Percentiles rank a stretch among this genome's conserved stretches.
These are phyloP conservation scores for Anguilla pacifica DNA, from an alignment of 2,797 vertebrate species.

Conservation along the genomic window DNA sequence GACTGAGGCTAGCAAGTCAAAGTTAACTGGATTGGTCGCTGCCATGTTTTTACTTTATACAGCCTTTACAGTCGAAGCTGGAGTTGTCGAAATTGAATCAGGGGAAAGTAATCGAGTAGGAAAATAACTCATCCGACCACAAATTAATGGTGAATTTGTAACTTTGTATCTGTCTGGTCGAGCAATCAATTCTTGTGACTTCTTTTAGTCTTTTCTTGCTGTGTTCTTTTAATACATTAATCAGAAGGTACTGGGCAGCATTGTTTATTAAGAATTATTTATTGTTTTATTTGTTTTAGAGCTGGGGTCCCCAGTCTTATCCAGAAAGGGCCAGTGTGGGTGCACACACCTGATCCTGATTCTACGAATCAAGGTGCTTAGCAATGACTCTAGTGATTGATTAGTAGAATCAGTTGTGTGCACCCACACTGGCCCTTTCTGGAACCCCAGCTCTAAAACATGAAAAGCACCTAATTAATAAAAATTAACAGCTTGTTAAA, in stretches of 20 bases:
- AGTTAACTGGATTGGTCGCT: background rate
- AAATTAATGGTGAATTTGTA: background rate
- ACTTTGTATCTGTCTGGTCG: background rate
- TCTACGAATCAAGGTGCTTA: too few species aligned
- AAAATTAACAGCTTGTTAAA: too few species aligned
- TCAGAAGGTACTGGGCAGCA: background rate
- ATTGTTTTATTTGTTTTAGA: background rate
- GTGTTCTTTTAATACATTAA: background rate
- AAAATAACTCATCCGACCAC: background rate
- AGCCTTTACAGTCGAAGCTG: slow-evolving; percentile 14
- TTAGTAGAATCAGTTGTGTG: too few species aligned
- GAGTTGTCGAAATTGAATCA: background rate
- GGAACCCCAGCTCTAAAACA: too few species aligned
- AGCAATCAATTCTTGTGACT: background rate
- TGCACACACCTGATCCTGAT: too few species aligned
- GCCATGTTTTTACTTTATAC: slow-evolving; percentile 30
- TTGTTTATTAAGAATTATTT: background rate
- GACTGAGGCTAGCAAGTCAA: background rate
- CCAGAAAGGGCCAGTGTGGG: too few species aligned
- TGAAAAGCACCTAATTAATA: too few species aligned
- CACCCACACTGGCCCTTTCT: too few species aligned
- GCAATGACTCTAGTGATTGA: too few species aligned
- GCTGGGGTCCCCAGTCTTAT: too few species aligned
- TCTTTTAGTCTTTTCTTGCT: background rate
- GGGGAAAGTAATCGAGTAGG: slow-evolving; percentile 17